phyloP scores from a whole-genome alignment of 2,797 vertebrate species.

The Delichon dasypus region DNA sequence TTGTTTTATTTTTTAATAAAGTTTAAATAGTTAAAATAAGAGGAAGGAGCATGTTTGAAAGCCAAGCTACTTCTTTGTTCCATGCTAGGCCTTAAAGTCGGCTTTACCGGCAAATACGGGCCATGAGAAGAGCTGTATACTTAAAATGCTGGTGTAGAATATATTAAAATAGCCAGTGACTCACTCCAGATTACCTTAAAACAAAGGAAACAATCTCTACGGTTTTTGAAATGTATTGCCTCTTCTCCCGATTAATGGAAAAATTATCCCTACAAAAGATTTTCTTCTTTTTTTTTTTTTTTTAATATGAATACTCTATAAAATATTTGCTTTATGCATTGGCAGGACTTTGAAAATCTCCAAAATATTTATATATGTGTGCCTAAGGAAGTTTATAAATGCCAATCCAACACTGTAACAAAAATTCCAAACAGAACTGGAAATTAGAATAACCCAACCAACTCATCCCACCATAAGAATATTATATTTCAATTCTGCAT shows the following conservation, averaged over 20 bases:
- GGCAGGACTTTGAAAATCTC: conserved; percentile 24
- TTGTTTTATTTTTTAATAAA: conserved; percentile 68
- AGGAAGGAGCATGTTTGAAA: conserved; percentile 62
- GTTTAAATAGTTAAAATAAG: conserved; percentile 70
- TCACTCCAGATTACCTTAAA: conserved; percentile 34
- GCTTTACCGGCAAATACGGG: not conserved
- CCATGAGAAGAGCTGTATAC: not conserved
- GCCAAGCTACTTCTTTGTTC: conserved; percentile 51
- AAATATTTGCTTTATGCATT: conserved; percentile 17
- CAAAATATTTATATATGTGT: conserved; percentile 38
- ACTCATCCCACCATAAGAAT: conserved; percentile 34
- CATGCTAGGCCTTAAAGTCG: conserved; percentile 26
- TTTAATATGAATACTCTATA: conserved; percentile 9
- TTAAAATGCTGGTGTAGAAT: conserved; percentile 45
- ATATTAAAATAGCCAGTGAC: conserved; percentile 8
- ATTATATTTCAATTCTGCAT: conserved; percentile 41
- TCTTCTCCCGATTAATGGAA: not conserved
- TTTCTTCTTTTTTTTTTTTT: not conserved
- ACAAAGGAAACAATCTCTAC: not conserved
- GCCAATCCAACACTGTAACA: conserved; percentile 64
- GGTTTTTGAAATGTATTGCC: not conserved
- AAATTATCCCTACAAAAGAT: conserved; percentile 1
- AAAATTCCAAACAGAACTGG: conserved; percentile 55
- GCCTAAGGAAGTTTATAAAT: conserved; percentile 44
- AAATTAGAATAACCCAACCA: conserved; percentile 57